A percentile compares a stretch with the other conserved stretches of the same genome.
phyloP scores from a whole-genome alignment of 2,888 invertebrate genomes.

The Dryadula phaetusa region DNA sequence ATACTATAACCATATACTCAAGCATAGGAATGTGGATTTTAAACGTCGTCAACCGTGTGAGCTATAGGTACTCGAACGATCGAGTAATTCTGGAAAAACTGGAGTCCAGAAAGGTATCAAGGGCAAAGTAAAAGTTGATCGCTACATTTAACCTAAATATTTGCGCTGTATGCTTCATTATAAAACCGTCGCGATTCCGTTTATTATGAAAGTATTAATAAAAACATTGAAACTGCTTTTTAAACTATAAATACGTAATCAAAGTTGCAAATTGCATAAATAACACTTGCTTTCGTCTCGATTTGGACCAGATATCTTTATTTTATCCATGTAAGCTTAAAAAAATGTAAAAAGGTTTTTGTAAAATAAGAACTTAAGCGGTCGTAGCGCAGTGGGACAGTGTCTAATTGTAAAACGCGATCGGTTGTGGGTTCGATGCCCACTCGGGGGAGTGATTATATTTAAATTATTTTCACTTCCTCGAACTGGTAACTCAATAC shows the following conservation, averaged over 20 bases:
- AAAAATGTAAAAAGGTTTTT: background rate
- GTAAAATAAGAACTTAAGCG: background rate
- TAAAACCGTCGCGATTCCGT: conserved; percentile 21
- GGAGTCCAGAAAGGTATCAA: conserved; percentile 48
- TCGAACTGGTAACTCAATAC: too few species aligned
- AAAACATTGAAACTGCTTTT: conserved; percentile 15
- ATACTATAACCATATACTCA: conserved; percentile 1
- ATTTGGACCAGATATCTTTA: background rate
- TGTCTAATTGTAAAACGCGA: too few species aligned
- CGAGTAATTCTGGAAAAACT: conserved; percentile 37
- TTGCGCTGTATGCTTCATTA: conserved; percentile 29
- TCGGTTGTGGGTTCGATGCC: too few species aligned
- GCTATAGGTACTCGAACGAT: conserved; percentile 23
- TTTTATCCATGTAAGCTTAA: background rate
- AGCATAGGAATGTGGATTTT: conserved; percentile 30
- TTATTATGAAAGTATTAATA: conserved; percentile 26
- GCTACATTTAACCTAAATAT: conserved; percentile 15
- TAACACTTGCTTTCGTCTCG: conserved; percentile 1
- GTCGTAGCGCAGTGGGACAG: too few species aligned
- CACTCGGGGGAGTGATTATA: too few species aligned
- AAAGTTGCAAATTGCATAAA: conserved; percentile 7
- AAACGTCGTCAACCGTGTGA: conserved; percentile 12
- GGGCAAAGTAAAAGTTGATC: conserved; percentile 63
- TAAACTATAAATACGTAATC: conserved; percentile 16
- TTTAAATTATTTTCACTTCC: too few species aligned